Evolutionary conservation across 2,888 invertebrate genomes (phyloP).

Genomic region (Hypercompe scribonia): DNA sequence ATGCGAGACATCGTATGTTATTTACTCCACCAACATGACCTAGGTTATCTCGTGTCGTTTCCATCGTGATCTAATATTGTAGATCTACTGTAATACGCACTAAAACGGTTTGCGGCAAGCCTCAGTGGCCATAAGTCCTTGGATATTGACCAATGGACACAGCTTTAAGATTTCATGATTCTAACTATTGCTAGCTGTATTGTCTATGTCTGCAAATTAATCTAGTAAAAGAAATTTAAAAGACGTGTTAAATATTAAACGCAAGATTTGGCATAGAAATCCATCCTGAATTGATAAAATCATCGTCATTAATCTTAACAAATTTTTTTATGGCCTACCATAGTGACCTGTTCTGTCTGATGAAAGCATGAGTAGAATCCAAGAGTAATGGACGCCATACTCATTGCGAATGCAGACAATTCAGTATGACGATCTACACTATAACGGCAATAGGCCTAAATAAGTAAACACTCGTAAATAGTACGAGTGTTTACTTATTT

Average conservation of each 20-base stretch:
- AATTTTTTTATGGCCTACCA: too few species aligned
- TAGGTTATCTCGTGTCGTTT: constrained; percentile 32
- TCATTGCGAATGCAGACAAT: too few species aligned
- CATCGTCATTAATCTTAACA: constrained; percentile 5
- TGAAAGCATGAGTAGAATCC: too few species aligned
- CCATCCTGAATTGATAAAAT: neutral
- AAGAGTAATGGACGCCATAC: too few species aligned
- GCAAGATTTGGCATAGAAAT: neutral
- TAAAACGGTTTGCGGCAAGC: constrained; percentile 34
- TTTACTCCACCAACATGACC: constrained; percentile 38
- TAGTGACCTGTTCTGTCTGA: too few species aligned
- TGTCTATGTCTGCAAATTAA: constrained; percentile 26
- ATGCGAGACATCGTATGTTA: constrained; percentile 26
- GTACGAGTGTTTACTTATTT: too few species aligned
- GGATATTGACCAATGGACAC: constrained; percentile 43
- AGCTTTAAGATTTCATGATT: constrained; percentile 35
- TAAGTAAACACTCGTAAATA: too few species aligned
- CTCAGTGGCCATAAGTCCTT: constrained; percentile 29
- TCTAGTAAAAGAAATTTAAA: constrained; percentile 24
- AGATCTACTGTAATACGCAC: constrained; percentile 35
- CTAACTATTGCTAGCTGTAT: constrained; percentile 10
- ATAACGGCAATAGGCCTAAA: too few species aligned
- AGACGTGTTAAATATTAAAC: neutral
- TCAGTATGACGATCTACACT: too few species aligned
- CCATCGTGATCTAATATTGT: constrained; percentile 38